Percentiles rank a stretch among this genome's conserved stretches.
Conservation (phyloP, 2,888 invertebrate species). For the Chrysomela aeneicollis region DNA sequence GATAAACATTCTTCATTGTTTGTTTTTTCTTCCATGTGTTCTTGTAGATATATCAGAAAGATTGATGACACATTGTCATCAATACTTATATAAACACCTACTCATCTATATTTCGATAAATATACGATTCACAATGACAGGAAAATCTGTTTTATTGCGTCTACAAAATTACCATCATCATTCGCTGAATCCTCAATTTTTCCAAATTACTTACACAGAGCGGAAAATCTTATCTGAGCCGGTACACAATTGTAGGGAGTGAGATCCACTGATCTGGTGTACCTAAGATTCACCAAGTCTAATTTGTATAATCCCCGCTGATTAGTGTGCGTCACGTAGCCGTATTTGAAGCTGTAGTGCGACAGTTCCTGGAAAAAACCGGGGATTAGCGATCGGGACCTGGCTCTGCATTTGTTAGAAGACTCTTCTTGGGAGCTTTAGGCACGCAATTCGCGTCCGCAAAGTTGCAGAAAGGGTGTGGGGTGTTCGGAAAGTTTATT, state of each 20-base stretch:
- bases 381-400: conserved; percentile 6
- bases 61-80: too few relatives aligned
- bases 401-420: not conserved
- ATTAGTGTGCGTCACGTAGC: conserved; percentile 77
- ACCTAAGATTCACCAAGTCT: conserved; percentile 74
- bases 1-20: too few relatives aligned
- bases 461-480: not conserved
- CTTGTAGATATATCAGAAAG: too few relatives aligned
- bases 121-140: too few relatives aligned
- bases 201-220: conserved; percentile 68
- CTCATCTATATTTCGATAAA: too few relatives aligned
- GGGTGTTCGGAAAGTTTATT: not conserved
- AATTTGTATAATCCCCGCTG: conserved; percentile 77
- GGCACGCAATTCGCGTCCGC: too few relatives aligned
- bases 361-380: conserved; percentile 62
- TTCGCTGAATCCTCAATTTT: not conserved
- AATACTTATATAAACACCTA: too few relatives aligned
- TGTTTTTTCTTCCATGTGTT: too few relatives aligned
- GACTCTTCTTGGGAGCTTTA: too few relatives aligned
- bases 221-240: conserved; percentile 72
- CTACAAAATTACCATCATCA: too few relatives aligned
- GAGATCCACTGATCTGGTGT: conserved; percentile 75
- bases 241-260: conserved; percentile 78
- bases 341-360: conserved; percentile 71
- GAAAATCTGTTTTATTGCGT: too few relatives aligned